A percentile compares a stretch with the other conserved stretches of the same genome.
phyloP scores from a whole-genome alignment of 2,797 vertebrate genomes.

The Peromyscus nudipes region DNA sequence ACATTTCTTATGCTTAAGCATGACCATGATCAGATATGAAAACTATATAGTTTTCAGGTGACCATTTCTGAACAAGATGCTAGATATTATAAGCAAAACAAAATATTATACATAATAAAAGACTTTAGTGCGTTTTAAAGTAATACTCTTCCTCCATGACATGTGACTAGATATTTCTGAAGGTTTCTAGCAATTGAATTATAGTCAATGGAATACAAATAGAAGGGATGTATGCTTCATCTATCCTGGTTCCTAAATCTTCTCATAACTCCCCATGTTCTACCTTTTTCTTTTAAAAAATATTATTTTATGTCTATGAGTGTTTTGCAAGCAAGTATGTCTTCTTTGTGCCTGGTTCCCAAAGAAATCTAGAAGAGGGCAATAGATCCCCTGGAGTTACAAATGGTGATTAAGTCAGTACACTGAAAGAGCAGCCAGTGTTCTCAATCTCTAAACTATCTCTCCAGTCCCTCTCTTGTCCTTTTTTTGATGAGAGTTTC shows the following conservation, averaged over 20 bases:
- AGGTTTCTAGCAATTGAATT: constrained; percentile 8
- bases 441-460: neutral
- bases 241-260: neutral
- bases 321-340: neutral
- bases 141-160: constrained; percentile 17
- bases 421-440: neutral
- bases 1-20: neutral
- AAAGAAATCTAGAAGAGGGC: neutral
- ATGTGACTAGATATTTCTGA: constrained; percentile 20
- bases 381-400: neutral
- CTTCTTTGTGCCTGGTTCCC: neutral
- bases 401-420: neutral
- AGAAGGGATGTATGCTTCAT: neutral
- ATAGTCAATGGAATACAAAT: neutral
- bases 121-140: neutral
- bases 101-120: constrained; percentile 31
- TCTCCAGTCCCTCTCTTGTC: neutral
- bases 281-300: neutral
- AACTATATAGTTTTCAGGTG: neutral
- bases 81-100: constrained; percentile 23
- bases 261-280: neutral
- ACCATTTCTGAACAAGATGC: constrained; percentile 42
- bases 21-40: neutral
- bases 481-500: neutral
- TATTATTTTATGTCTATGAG: neutral